Conservation (phyloP, 2,888 invertebrate genomes). For the Abscondita cerata region DNA sequence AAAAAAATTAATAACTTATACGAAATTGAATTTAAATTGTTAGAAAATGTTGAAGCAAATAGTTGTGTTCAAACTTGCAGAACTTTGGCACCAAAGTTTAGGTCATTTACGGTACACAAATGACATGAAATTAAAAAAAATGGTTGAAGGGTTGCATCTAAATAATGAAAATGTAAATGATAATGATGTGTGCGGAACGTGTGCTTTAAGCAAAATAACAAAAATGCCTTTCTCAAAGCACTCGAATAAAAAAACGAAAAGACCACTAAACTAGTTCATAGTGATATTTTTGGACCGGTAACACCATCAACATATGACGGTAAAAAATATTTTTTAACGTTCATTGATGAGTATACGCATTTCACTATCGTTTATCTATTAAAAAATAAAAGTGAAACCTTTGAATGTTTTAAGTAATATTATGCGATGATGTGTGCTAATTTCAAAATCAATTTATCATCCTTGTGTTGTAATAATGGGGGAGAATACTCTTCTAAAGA, state of each 20-base stretch:
- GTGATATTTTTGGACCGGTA: slow-evolving; percentile 48
- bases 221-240: slow-evolving; percentile 41
- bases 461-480: no score
- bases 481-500: no score
- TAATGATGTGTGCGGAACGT: slow-evolving; percentile 50
- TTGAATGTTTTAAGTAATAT: slow-evolving; percentile 13
- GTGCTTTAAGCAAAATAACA: slow-evolving; percentile 45
- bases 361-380: slow-evolving; percentile 18
- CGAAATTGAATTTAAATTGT: no score
- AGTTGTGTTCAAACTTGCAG: no score
- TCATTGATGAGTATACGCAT: slow-evolving; percentile 17
- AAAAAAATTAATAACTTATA: no score
- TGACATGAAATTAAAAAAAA: slow-evolving; percentile 16
- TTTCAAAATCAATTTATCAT: no score
- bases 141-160: no score
- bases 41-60: no score
- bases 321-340: not conserved
- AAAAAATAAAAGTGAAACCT: slow-evolving; percentile 12
- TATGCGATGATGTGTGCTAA: slow-evolving; percentile 6
- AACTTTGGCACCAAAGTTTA: not conserved
- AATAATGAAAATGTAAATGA: slow-evolving; percentile 23
- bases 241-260: slow-evolving; percentile 30
- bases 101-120: no score
- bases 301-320: no score
- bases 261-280: slow-evolving; percentile 48